phyloP scores from a whole-genome alignment of 2,888 invertebrate species.

The Pomacea canaliculata region DNA sequence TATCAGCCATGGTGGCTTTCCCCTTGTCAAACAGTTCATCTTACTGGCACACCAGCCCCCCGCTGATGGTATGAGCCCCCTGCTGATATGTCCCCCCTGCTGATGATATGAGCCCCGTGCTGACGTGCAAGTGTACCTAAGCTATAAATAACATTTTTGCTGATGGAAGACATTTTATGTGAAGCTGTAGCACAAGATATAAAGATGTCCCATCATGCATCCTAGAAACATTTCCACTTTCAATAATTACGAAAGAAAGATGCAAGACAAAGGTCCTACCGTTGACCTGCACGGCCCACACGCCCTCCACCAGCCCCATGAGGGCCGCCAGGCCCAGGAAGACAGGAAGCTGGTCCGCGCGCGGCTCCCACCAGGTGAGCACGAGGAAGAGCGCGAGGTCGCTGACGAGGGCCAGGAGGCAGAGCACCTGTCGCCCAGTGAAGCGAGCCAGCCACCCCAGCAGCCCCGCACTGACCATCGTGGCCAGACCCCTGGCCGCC shows the following conservation, averaged over 20 bases:
- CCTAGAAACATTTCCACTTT: no score
- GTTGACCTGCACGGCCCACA: constrained; percentile 51
- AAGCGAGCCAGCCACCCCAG: constrained; percentile 42
- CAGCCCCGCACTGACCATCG: constrained; percentile 39
- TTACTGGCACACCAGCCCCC: no score
- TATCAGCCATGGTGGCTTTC: no score
- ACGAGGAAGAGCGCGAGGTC: constrained; percentile 38
- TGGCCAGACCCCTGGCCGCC: constrained; percentile 44
- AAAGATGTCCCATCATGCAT: no score
- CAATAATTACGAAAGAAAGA: not conserved
- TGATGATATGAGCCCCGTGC: no score
- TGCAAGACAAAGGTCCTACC: constrained; percentile 26
- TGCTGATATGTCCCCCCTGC: no score
- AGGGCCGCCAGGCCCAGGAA: constrained; percentile 40
- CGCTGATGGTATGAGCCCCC: no score
- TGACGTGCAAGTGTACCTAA: no score
- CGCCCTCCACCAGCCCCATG: constrained; percentile 47
- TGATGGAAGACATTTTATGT: no score
- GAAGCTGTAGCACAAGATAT: no score
- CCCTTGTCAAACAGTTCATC: no score
- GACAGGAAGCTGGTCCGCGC: constrained; percentile 19
- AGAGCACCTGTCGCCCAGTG: constrained; percentile 41
- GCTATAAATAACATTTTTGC: no score
- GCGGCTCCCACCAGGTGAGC: constrained; percentile 41
- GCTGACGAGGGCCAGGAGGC: constrained; percentile 36